A percentile compares a stretch with the other conserved stretches of the same genome.
These are phyloP conservation scores for Machaerirhynchus nigripectus DNA, from an alignment of 2,113 vertebrate genomes.

Conservation along the genomic window DNA sequence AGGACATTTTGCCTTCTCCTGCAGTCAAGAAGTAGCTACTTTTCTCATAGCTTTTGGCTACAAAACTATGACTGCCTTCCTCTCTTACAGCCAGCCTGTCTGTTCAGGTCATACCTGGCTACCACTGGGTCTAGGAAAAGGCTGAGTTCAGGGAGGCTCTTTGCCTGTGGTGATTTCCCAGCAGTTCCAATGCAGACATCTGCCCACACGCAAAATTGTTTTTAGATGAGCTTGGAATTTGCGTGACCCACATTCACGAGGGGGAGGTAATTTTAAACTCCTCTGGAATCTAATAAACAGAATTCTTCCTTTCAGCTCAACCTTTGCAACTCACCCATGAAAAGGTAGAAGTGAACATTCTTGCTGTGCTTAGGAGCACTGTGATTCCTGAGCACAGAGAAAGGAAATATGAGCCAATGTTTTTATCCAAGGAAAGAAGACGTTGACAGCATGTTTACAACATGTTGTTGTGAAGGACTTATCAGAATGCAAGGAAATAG, in stretches of 20 bases:
- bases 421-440: constrained; percentile 74
- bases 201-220: not conserved
- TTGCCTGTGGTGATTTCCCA: not conserved
- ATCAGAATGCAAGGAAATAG: constrained; percentile 67
- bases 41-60: not conserved
- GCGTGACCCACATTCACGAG: not conserved
- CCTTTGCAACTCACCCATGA: not conserved
- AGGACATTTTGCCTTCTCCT: not conserved
- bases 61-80: not conserved
- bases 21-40: not conserved
- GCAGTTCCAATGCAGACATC: not conserved
- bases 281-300: not conserved
- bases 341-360: not conserved
- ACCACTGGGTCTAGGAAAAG: not conserved
- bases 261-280: not conserved
- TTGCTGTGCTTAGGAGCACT: not conserved
- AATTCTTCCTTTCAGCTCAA: not conserved
- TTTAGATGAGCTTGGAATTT: not conserved
- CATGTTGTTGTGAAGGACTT: constrained; percentile 58
- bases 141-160: not conserved
- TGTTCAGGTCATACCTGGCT: not conserved
- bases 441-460: constrained; percentile 51
- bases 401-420: constrained; percentile 14
- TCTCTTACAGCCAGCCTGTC: not conserved
- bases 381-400: not conserved